These are phyloP conservation scores for Drosophila macrospina DNA, from an alignment of 2,888 invertebrate genomes.

Conservation along the genomic window DNA sequence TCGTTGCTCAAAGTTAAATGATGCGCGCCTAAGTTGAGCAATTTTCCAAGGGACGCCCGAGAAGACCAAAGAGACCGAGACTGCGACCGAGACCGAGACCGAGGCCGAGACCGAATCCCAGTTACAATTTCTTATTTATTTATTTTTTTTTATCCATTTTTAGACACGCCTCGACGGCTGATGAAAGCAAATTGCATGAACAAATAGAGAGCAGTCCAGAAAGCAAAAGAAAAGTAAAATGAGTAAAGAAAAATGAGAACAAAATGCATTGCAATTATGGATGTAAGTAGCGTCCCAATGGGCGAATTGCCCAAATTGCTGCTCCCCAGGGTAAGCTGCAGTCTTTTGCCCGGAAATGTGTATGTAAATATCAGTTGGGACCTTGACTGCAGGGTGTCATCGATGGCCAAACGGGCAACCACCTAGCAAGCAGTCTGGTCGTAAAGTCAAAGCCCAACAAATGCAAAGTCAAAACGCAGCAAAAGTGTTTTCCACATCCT, in stretches of 20 bases:
- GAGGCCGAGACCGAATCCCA: constrained; percentile 13
- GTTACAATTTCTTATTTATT: constrained; percentile 30
- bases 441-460: constrained; percentile 73
- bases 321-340: constrained; percentile 21
- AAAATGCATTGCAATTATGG: constrained; percentile 53
- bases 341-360: background rate
- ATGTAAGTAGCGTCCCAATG: constrained; percentile 34
- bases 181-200: constrained; percentile 70
- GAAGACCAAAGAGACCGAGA: constrained; percentile 34
- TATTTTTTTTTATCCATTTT: constrained; percentile 29
- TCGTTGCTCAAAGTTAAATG: constrained; percentile 79
- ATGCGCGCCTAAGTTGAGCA: constrained; percentile 76
- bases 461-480: constrained; percentile 75
- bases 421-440: constrained; percentile 28
- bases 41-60: constrained; percentile 45
- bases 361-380: constrained; percentile 34
- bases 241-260: background rate
- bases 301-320: constrained; percentile 23
- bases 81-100: background rate
- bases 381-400: constrained; percentile 32
- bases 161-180: constrained; percentile 62
- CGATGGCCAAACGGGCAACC: background rate
- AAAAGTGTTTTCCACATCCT: constrained; percentile 42
- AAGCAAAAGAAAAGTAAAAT: too few relatives aligned
- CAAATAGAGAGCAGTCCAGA: constrained; percentile 48